Evolutionary conservation across 1,140 invertebrate genomes (phyloP), one percentile per base, ranked within the genome.

Genomic region (Hormaphis cornu): DNA sequence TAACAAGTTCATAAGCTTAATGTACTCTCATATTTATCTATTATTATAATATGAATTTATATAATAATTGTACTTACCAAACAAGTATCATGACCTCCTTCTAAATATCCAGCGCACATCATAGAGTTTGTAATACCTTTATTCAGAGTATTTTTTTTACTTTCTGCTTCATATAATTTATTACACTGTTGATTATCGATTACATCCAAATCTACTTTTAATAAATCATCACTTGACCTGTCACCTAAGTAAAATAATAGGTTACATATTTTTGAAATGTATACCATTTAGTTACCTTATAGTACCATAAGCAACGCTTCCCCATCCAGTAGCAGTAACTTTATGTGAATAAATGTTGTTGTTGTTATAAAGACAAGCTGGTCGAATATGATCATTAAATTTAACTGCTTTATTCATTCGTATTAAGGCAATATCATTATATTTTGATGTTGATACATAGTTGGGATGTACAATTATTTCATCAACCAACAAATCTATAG

Each of bases 81-180:
- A 74, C 89, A 91, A 0, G 89, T 89, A 73, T 91, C 89, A 73
- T 85, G 86, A 5, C 87, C 88, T 0, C 88, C 88, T 40, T 82
- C 37, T 7, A 74, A 59, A 42, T 73, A 78, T 42, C 89, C 89
- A 0, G 88, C 90, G 74, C 89, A 91, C 46, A 92, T 73, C 79
- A 90, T 86, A 0, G 78, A 79, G 4, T 79, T 72, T 9, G 79
- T 37, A 16, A 85, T 82, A 0, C 86, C 85, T 18, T 77, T 74
- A 0, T 80, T 78, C 28, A 86, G 71, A 14, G 37, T 71, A 30
- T 16, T 46, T 37, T 30, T 40, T 58, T 59, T 80, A 76, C 28
- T 75, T 78, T 72, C 70, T 20, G 40, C 69, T 22, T 61, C 66
- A 66, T 74, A 75, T 33, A 72, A 71, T 24, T 72, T 81, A 48